Percentiles rank a stretch among this genome's conserved stretches.
phyloP scores from a whole-genome alignment of 2,888 invertebrate genomes.

The Palloptera scutellata region DNA sequence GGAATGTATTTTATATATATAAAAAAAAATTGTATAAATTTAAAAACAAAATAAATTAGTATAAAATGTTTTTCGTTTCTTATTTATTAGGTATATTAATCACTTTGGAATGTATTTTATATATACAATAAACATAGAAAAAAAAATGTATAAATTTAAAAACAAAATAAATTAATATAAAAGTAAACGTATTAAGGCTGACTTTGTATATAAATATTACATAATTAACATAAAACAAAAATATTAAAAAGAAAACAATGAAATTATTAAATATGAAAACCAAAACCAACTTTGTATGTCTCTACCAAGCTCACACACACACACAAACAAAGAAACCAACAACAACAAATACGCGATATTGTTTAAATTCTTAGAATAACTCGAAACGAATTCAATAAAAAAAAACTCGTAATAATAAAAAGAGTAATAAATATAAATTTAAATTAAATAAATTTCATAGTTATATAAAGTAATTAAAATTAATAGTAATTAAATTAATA shows the following conservation, averaged over 20 bases:
- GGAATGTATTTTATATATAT: too few species aligned
- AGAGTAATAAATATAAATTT: background rate
- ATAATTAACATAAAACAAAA: conserved; percentile 4
- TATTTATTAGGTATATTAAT: too few species aligned
- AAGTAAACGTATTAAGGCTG: conserved; percentile 58
- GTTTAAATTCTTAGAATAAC: conserved; percentile 1
- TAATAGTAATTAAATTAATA: too few species aligned
- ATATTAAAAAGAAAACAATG: background rate
- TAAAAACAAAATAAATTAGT: background rate
- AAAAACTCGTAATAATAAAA: background rate
- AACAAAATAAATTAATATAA: conserved; percentile 25
- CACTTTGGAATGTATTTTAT: too few species aligned
- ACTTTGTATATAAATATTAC: conserved; percentile 54
- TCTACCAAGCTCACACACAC: background rate
- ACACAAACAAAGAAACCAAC: too few species aligned
- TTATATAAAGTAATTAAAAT: too few species aligned
- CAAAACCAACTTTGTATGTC: conserved; percentile 18
- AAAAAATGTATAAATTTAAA: too few species aligned
- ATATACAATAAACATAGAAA: too few species aligned
- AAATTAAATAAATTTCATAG: too few species aligned
- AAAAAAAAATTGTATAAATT: too few species aligned
- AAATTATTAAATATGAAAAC: background rate
- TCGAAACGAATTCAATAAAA: background rate
- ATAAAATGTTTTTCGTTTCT: too few species aligned
- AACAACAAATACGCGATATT: background rate